phyloP scores from a whole-genome alignment of 2,888 invertebrate genomes.

The Lasioglossum leucozonium region DNA sequence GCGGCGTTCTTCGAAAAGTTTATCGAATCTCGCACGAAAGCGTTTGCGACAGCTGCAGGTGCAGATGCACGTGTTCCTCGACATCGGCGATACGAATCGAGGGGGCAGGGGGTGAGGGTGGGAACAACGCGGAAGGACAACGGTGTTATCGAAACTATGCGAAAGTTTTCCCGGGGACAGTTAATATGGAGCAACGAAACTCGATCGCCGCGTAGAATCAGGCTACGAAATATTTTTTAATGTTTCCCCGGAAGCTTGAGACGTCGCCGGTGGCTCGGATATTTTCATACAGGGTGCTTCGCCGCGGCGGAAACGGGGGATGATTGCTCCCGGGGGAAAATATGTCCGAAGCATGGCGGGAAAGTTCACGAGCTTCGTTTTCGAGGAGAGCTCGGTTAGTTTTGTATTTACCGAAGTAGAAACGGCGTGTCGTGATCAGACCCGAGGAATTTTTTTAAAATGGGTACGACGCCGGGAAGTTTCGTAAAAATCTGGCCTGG shows the following conservation, averaged over 20 bases:
- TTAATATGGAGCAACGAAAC: slow-evolving; percentile 2
- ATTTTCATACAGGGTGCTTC: background rate
- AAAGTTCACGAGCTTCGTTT: background rate
- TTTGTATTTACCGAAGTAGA: background rate
- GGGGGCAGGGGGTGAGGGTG: slow-evolving; percentile 19
- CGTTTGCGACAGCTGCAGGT: slow-evolving; percentile 74
- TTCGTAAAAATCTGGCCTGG: background rate
- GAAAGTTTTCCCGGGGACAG: slow-evolving; percentile 46
- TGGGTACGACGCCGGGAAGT: background rate
- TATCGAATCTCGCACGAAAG: slow-evolving; percentile 69
- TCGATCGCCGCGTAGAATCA: background rate
- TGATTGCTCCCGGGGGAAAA: background rate
- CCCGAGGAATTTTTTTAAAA: background rate
- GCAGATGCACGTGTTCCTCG: slow-evolving; percentile 62
- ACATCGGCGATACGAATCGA: slow-evolving; percentile 35
- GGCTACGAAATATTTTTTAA: background rate
- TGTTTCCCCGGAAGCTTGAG: background rate
- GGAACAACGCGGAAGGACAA: background rate
- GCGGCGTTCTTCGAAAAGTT: slow-evolving; percentile 62
- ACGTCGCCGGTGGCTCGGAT: background rate
- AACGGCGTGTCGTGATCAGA: background rate
- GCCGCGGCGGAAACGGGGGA: background rate
- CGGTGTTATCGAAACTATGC: slow-evolving; percentile 64
- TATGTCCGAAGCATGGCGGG: background rate
- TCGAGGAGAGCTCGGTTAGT: background rate